These are phyloP conservation scores for Babyrousa celebensis DNA, from an alignment of 2,797 vertebrate species.

Conservation along the genomic window DNA sequence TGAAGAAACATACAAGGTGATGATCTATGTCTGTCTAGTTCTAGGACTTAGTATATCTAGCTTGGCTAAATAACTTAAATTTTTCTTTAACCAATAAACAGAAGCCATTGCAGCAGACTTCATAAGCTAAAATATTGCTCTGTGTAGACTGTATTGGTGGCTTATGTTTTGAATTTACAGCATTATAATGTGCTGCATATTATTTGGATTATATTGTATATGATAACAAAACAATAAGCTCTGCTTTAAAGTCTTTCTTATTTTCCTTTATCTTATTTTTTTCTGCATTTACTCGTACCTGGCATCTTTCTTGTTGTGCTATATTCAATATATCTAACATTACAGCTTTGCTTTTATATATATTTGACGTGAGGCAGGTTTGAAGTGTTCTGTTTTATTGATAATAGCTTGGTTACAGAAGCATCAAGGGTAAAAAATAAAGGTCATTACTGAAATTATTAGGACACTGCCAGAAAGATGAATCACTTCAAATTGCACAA, in stretches of 20 bases:
- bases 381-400: conserved; percentile 63
- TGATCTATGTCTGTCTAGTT: conserved; percentile 89
- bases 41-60: conserved; percentile 89
- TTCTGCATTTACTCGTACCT: conserved; percentile 76
- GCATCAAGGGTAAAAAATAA: conserved; percentile 53
- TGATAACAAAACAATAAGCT: conserved; percentile 78
- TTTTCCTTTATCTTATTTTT: conserved; percentile 73
- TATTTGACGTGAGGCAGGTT: conserved; percentile 51
- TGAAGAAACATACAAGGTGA: conserved; percentile 96
- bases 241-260: conserved; percentile 79
- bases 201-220: conserved; percentile 67
- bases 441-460: conserved; percentile 59
- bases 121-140: conserved; percentile 85
- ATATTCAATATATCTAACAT: conserved; percentile 68
- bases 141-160: conserved; percentile 79
- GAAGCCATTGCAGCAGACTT: conserved; percentile 88
- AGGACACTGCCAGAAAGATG: conserved; percentile 58
- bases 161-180: conserved; percentile 77
- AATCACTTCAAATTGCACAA: conserved; percentile 30
- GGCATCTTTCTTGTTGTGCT: conserved; percentile 68
- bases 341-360: conserved; percentile 74
- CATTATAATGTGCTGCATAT: conserved; percentile 67
- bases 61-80: conserved; percentile 86
- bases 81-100: conserved; percentile 87
- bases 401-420: conserved; percentile 29